Conservation (phyloP, 1,140 invertebrate species). For the Neoseiulus cucumeris region DNA sequence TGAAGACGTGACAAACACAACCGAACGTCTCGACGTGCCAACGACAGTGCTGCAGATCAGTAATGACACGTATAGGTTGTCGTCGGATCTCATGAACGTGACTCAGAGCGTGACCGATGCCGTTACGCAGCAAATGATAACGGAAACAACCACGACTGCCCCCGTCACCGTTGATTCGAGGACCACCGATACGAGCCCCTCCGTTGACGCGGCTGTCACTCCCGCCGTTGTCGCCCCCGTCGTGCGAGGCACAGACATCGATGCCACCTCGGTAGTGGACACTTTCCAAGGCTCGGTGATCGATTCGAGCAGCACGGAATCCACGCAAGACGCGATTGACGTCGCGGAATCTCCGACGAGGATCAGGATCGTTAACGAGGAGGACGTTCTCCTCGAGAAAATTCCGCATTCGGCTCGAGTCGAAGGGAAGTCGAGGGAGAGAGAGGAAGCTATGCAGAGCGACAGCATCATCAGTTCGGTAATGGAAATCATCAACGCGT, state of each 20-base stretch:
- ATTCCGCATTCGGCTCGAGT: not conserved
- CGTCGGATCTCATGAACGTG: no score
- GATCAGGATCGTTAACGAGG: not conserved
- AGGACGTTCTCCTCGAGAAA: not conserved
- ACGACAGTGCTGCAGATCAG: no score
- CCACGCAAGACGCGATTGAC: not conserved
- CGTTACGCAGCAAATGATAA: no score
- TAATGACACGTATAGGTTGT: no score
- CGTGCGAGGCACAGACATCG: not conserved
- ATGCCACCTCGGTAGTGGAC: not conserved
- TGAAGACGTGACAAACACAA: no score
- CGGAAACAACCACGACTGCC: no score
- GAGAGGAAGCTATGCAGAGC: not conserved
- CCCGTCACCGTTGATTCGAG: no score
- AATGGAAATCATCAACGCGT: conserved; percentile 5
- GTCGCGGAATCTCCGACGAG: not conserved
- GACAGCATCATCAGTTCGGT: conserved; percentile 7
- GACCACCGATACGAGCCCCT: no score
- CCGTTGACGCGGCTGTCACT: no score
- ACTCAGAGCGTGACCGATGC: no score
- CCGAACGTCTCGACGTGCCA: no score
- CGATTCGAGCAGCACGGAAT: not conserved
- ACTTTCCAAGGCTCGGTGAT: not conserved
- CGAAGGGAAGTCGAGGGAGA: not conserved
- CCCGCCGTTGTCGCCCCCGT: no score